Percentiles rank a stretch among this genome's conserved stretches.
phyloP scores from a whole-genome alignment of 2,113 vertebrate genomes.

The Aleadryas rufinucha region DNA sequence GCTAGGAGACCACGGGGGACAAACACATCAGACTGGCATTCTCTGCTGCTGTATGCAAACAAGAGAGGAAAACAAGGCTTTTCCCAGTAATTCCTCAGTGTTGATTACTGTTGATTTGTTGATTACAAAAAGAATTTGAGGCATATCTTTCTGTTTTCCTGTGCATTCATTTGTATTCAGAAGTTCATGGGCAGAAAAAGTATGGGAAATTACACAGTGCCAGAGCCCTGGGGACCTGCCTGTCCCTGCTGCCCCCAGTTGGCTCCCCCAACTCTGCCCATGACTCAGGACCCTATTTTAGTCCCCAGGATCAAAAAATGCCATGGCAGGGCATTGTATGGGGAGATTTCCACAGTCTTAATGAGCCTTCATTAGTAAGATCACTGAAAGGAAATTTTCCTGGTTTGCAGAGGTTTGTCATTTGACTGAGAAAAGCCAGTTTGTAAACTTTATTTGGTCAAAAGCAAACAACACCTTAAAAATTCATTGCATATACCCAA shows the following conservation, averaged over 20 bases:
- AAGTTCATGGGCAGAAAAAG: not conserved
- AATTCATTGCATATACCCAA: conserved; percentile 25
- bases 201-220: not conserved
- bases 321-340: fast-evolving
- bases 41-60: not conserved
- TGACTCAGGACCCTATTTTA: not conserved
- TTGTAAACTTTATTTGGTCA: not conserved
- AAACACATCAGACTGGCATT: not conserved
- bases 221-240: not conserved
- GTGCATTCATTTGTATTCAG: not conserved
- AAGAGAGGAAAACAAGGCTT: not conserved
- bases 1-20: not conserved
- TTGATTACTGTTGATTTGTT: too few species aligned
- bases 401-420: not conserved
- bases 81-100: not conserved
- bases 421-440: not conserved
- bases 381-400: not conserved
- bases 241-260: fast-evolving
- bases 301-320: fast-evolving
- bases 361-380: not conserved
- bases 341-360: not conserved
- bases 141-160: not conserved
- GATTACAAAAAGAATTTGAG: not conserved
- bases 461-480: conserved; percentile 44
- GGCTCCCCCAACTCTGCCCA: not conserved